A percentile compares a stretch with the other conserved stretches of the same genome.
phyloP scores from a whole-genome alignment of 2,113 vertebrate species.

The Xenopus borealis region DNA sequence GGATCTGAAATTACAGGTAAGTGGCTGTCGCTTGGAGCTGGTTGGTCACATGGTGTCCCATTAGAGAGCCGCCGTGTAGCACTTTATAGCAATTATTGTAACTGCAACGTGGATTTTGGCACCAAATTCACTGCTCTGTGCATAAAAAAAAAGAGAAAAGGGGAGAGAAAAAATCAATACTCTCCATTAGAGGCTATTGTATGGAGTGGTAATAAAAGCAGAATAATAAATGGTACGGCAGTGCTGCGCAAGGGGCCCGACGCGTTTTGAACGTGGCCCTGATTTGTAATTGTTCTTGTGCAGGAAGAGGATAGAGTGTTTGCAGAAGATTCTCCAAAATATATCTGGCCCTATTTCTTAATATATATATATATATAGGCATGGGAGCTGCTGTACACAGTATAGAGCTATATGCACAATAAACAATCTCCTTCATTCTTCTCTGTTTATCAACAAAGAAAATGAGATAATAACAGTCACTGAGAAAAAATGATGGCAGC shows the following conservation, averaged over 20 bases:
- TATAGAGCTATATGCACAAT: not conserved
- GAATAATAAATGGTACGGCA: not conserved
- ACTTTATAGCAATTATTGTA: slow-evolving; percentile 18
- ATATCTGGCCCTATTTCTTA: not conserved
- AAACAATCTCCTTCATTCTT: not conserved
- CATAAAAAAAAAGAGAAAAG: not conserved
- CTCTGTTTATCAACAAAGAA: not conserved
- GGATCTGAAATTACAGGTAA: not conserved
- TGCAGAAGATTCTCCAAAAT: not conserved
- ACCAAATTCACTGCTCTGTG: slow-evolving; percentile 12
- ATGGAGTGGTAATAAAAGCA: not conserved
- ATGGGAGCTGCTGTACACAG: too few relatives aligned
- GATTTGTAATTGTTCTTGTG: too few relatives aligned
- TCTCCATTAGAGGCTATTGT: slow-evolving; percentile 26
- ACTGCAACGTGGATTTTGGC: slow-evolving; percentile 15
- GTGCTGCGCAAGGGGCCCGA: too few relatives aligned
- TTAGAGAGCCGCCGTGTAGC: not conserved
- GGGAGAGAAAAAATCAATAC: slow-evolving; percentile 8
- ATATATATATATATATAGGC: not conserved
- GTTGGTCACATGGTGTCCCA: not conserved
- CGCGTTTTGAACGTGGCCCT: too few relatives aligned
- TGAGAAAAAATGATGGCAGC: not conserved
- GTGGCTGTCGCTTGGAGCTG: too few relatives aligned
- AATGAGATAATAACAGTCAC: not conserved
- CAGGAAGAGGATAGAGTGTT: too few relatives aligned